A percentile compares a stretch with the other conserved stretches of the same genome.
These are phyloP conservation scores for Neodon shergylaensis DNA, from an alignment of 2,113 vertebrate genomes.

Conservation along the genomic window DNA sequence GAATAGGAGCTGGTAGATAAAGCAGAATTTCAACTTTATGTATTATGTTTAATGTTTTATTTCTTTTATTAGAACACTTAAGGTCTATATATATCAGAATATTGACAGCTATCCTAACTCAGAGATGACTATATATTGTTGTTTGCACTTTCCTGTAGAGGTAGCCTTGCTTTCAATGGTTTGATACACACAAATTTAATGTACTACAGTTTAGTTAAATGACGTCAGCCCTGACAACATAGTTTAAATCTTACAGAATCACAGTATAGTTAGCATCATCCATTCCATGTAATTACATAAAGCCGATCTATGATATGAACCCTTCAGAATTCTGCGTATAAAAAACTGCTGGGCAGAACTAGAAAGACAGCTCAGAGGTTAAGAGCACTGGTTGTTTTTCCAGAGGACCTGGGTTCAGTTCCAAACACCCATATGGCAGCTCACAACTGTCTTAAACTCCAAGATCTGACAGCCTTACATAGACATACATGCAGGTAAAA, in stretches of 20 bases:
- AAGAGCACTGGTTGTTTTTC: too few species aligned
- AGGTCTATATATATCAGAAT: not conserved
- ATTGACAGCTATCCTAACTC: not conserved
- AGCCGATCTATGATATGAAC: not conserved
- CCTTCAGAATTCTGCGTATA: not conserved
- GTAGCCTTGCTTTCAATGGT: not conserved
- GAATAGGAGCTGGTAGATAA: not conserved
- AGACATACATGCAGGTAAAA: too few species aligned
- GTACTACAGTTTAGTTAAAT: not conserved
- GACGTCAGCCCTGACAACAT: not conserved
- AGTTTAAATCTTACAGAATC: not conserved
- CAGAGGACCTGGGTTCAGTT: too few species aligned
- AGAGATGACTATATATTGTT: not conserved
- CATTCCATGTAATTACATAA: not conserved
- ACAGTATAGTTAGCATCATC: not conserved
- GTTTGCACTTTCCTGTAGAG: not conserved
- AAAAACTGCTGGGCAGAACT: not conserved
- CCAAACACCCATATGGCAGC: too few species aligned
- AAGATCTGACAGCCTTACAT: too few species aligned
- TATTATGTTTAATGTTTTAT: slow-evolving; percentile 27
- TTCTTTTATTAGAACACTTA: slow-evolving; percentile 2
- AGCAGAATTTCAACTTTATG: slow-evolving; percentile 20
- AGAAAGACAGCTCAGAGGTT: too few species aligned
- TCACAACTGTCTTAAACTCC: too few species aligned
- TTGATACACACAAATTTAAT: not conserved